Percentiles rank a stretch among this genome's conserved stretches.
These are phyloP conservation scores for Sciurus carolinensis DNA, from an alignment of 2,797 vertebrate genomes.

Conservation along the genomic window DNA sequence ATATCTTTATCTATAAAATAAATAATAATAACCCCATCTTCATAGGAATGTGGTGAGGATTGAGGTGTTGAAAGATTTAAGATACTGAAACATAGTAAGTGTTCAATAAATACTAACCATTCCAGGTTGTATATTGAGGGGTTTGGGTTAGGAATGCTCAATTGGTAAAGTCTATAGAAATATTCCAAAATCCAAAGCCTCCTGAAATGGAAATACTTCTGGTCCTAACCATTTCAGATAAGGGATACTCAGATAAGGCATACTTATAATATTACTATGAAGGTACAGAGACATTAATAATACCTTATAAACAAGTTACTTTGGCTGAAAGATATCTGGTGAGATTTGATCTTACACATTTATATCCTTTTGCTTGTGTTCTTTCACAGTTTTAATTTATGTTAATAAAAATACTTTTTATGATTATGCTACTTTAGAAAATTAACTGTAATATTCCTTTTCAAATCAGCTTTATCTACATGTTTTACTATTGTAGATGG, in stretches of 20 bases:
- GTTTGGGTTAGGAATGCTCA: not conserved
- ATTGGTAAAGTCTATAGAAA: not conserved
- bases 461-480: not conserved
- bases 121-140: not conserved
- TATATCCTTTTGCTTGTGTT: constrained; percentile 2
- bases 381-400: constrained; percentile 40
- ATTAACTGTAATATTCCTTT: not conserved
- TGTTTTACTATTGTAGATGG: too few species aligned
- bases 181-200: not conserved
- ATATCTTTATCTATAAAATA: constrained; percentile 5
- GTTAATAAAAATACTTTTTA: not conserved
- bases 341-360: constrained; percentile 33
- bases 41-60: not conserved
- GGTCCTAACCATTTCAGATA: not conserved
- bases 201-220: not conserved
- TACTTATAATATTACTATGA: not conserved
- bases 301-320: not conserved
- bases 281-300: not conserved
- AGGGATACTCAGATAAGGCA: not conserved
- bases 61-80: constrained; percentile 35
- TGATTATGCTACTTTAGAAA: constrained; percentile 4
- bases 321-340: constrained; percentile 12
- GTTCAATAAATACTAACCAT: constrained; percentile 47
- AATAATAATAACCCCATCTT: constrained; percentile 9
- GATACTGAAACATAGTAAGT: not conserved